Conservation (phyloP, 2,113 vertebrate genomes). For the Pungitius pungitius region DNA sequence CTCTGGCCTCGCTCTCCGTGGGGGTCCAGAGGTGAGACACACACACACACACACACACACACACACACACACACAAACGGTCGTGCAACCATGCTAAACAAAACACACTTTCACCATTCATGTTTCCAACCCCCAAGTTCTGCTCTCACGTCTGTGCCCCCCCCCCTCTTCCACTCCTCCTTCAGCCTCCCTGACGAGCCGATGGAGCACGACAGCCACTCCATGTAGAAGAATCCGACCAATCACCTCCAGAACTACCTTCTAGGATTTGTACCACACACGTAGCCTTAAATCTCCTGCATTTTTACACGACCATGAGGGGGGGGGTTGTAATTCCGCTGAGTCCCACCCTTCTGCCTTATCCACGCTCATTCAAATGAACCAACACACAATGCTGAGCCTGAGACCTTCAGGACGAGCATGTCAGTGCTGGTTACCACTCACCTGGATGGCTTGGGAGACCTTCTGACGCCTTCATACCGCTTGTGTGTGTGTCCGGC, state of each 20-base stretch:
- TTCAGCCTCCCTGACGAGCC: conserved; percentile 76
- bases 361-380: conserved; percentile 33
- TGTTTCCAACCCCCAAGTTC: not conserved
- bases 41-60: not conserved
- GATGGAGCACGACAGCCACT: conserved; percentile 79
- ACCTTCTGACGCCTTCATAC: conserved; percentile 61
- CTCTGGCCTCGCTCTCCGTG: conserved; percentile 91
- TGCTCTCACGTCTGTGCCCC: conserved; percentile 1
- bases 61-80: not conserved
- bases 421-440: conserved; percentile 53
- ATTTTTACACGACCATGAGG: conserved; percentile 46
- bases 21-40: conserved; percentile 84
- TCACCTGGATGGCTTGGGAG: conserved; percentile 53
- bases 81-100: not conserved
- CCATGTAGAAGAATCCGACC: conserved; percentile 65
- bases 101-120: not conserved
- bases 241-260: conserved; percentile 48
- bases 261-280: conserved; percentile 33
- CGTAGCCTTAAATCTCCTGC: conserved; percentile 40
- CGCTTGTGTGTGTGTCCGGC: conserved; percentile 25
- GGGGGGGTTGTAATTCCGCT: conserved; percentile 55
- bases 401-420: conserved; percentile 36
- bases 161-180: not conserved
- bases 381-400: conserved; percentile 45
- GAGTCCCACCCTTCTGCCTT: conserved; percentile 60